phyloP scores from a whole-genome alignment of 2,888 invertebrate species.

The Pammene aurita region DNA sequence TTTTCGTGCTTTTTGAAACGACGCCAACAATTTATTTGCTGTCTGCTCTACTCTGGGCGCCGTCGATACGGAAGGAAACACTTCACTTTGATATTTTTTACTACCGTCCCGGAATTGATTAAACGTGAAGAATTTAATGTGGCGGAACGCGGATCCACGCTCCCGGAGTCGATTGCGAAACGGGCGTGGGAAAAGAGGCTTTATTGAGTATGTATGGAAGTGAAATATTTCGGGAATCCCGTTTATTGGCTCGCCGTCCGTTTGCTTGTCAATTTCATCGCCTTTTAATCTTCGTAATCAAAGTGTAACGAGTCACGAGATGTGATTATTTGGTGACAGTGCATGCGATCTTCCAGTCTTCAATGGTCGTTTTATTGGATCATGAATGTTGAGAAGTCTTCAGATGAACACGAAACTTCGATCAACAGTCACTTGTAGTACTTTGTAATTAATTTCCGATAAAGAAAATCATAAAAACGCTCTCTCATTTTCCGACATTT shows the following conservation, averaged over 20 bases:
- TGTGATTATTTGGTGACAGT: constrained; percentile 34
- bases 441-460: no score
- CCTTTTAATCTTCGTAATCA: constrained; percentile 58
- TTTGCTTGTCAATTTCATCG: constrained; percentile 62
- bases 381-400: not conserved
- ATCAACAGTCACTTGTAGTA: no score
- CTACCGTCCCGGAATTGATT: constrained; percentile 69
- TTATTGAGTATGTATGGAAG: constrained; percentile 67
- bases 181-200: constrained; percentile 64
- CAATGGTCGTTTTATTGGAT: not conserved
- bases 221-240: constrained; percentile 66
- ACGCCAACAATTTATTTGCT: constrained; percentile 78
- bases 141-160: constrained; percentile 64
- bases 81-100: constrained; percentile 70
- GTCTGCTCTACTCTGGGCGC: constrained; percentile 65
- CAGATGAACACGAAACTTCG: not conserved
- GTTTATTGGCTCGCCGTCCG: constrained; percentile 63
- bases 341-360: constrained; percentile 10
- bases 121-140: constrained; percentile 77
- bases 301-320: constrained; percentile 46
- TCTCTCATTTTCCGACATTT: no score
- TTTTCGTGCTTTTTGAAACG: constrained; percentile 77
- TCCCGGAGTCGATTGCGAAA: constrained; percentile 62
- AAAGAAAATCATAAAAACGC: no score
- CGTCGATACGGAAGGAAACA: constrained; percentile 70